phyloP scores from a whole-genome alignment of 2,113 vertebrate species.

The Raphicerus campestris region DNA sequence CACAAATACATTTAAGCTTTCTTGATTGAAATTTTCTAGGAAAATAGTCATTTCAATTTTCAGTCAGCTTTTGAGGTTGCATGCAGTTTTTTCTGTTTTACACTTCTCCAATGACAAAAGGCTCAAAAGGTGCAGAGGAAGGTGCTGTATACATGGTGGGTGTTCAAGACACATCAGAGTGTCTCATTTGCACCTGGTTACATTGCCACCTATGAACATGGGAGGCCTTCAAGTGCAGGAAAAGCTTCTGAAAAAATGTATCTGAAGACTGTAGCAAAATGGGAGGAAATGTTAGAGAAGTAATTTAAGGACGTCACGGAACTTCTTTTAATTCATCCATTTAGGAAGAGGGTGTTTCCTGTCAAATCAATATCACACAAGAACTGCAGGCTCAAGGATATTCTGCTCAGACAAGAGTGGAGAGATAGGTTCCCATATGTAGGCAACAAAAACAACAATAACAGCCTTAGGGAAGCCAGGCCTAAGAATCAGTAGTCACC shows the following conservation, averaged over 20 bases:
- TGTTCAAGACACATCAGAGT: fast-evolving
- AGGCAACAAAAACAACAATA: not conserved
- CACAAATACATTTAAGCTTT: not conserved
- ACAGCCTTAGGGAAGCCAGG: not conserved
- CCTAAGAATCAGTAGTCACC: not conserved
- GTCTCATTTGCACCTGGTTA: not conserved
- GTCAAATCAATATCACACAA: not conserved
- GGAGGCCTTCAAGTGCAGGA: not conserved
- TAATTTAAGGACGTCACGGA: not conserved
- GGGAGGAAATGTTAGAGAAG: not conserved
- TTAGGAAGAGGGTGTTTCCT: not conserved
- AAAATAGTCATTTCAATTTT: not conserved
- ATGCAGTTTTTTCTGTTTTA: not conserved
- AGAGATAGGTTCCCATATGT: not conserved
- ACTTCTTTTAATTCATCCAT: not conserved
- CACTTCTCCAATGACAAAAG: not conserved
- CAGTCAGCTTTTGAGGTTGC: not conserved
- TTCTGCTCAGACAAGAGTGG: not conserved
- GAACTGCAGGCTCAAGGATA: not conserved
- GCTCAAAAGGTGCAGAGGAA: not conserved
- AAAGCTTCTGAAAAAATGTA: not conserved
- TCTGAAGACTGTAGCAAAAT: not conserved
- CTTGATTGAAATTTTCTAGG: not conserved
- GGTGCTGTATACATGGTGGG: fast-evolving
- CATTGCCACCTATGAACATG: too few relatives aligned